These are phyloP conservation scores for Megaleporinus macrocephalus DNA, from an alignment of 2,113 vertebrate species.

Conservation along the genomic window DNA sequence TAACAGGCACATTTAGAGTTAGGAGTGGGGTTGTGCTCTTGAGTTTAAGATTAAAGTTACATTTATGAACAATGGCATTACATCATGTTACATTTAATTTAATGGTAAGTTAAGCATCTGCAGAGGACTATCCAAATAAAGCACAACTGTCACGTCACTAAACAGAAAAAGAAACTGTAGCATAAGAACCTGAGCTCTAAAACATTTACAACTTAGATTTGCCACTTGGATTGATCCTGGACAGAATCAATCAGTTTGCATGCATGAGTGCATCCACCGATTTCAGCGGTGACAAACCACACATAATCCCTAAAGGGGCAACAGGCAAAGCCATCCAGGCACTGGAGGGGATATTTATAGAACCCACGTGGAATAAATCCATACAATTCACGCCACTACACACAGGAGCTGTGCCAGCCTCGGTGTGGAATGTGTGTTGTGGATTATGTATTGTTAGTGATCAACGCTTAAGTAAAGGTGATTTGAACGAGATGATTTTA, in stretches of 20 bases:
- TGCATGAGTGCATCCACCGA: not conserved
- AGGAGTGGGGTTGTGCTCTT: too few relatives aligned
- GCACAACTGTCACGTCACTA: not conserved
- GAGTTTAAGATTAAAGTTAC: not conserved
- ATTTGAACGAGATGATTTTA: constrained; percentile 5
- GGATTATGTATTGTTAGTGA: not conserved
- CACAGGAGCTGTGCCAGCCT: constrained; percentile 47
- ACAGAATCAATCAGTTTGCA: not conserved
- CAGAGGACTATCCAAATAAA: not conserved
- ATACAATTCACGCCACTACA: constrained; percentile 44
- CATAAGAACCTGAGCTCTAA: not conserved
- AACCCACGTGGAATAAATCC: constrained; percentile 62
- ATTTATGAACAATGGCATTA: too few relatives aligned
- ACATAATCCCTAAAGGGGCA: constrained; percentile 16
- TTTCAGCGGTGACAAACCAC: constrained; percentile 2
- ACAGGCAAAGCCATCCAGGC: constrained; percentile 48
- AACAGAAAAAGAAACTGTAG: not conserved
- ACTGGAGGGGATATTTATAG: constrained; percentile 67
- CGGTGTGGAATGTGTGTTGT: constrained; percentile 26
- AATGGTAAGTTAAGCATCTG: not conserved
- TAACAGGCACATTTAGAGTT: too few relatives aligned
- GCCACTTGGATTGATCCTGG: not conserved
- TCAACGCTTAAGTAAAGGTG: not conserved
- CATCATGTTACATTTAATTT: too few relatives aligned
- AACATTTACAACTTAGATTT: not conserved